Evolutionary conservation across 2,113 vertebrate species (phyloP), one percentile per base, ranked within the genome.

Genomic region (Aegotheles bennettii): DNA sequence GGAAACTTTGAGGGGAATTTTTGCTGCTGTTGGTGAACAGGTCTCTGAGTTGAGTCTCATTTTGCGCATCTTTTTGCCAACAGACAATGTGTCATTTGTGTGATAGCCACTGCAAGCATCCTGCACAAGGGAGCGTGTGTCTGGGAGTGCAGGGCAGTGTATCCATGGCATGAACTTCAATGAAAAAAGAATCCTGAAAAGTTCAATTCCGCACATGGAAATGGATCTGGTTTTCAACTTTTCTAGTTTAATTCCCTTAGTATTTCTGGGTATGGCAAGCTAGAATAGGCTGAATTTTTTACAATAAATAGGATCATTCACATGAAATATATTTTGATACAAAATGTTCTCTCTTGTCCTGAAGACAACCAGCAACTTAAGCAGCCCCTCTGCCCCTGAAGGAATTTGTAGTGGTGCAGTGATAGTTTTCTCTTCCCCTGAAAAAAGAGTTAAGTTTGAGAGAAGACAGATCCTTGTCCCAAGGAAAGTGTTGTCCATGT

Each of bases 381-480:
- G 40, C 73, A 87, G 85, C 40, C 54, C 54, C 59, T 57, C n/a
- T 43, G 31, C 20, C 73, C 36, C 50, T 64, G 15, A 24, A 31
- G 53, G 7, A 70, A 6, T 38, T 74, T 61, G 36, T 43, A 2
- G 9, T 54, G 36, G n/a, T 36, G 31, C 21, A 6, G 16, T 3
- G 61, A 33, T 35, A 63, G 40, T 23, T 80, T 94, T 48, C 17
- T 56, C 67, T 85, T 57, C 10, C 48, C 36, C n/a, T 0, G 0
- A 5, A 76, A 43, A 47, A 77, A 61, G 47, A 90, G 75, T 56
- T 40, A 51, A 63, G 13, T 51, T 51, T 86, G 92, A 95, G 79
- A 86, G 90, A 80, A 87, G 92, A n/a, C 85, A 87, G 92, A 83
- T 90, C 47, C 88, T 92, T 94, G 93, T 95, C 92, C 76, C 48